These are phyloP conservation scores for Hozukius guyotensis DNA, from an alignment of 2,797 vertebrate genomes.

Conservation along the genomic window DNA sequence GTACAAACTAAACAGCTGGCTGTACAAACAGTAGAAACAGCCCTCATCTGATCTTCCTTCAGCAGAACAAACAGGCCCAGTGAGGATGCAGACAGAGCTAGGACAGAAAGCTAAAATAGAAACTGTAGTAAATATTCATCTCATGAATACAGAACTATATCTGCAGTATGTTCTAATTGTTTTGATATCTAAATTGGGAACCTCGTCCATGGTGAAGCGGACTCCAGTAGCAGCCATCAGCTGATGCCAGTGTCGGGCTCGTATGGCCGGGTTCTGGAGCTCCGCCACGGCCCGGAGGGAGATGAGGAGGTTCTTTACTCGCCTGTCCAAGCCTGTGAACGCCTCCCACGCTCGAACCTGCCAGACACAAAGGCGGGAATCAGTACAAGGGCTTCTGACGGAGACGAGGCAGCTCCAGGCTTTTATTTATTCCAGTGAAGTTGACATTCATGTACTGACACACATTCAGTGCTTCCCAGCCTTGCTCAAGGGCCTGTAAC, in stretches of 20 bases:
- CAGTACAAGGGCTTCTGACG: not conserved
- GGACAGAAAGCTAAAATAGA: slow-evolving; percentile 4
- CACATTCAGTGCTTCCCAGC: not conserved
- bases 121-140: not conserved
- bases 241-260: slow-evolving; percentile 92
- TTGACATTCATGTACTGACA: not conserved
- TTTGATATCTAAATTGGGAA: slow-evolving; percentile 18
- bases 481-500: not conserved
- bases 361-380: slow-evolving; percentile 16
- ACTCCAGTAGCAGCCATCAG: slow-evolving; percentile 90
- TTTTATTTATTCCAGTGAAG: not conserved
- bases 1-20: slow-evolving; percentile 19
- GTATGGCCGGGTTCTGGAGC: slow-evolving; percentile 92
- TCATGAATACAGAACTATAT: not conserved
- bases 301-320: slow-evolving; percentile 88
- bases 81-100: slow-evolving; percentile 7
- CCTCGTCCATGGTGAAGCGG: slow-evolving; percentile 88
- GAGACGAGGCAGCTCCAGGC: not conserved
- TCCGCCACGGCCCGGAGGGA: slow-evolving; percentile 91
- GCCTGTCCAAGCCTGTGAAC: slow-evolving; percentile 88
- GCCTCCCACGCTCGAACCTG: slow-evolving; percentile 89
- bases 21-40: slow-evolving; percentile 2
- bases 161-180: not conserved
- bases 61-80: slow-evolving; percentile 2
- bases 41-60: slow-evolving; percentile 5